Evolutionary conservation across 2,113 vertebrate species (phyloP).

Genomic region (Amazona vittata): DNA sequence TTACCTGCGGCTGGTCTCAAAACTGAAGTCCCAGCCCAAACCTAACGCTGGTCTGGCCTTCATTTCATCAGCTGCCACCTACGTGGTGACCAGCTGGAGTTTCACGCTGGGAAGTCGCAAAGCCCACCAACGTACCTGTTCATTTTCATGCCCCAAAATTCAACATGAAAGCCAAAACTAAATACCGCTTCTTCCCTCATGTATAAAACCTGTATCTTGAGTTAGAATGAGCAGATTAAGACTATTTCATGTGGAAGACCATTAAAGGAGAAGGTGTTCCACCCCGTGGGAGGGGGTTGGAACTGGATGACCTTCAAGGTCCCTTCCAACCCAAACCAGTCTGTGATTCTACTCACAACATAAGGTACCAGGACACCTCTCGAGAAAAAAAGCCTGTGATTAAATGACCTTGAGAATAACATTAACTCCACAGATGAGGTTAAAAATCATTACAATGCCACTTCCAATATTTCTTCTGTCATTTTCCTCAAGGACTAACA

Average conservation of each 20-base stretch:
- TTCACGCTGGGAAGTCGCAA: neutral
- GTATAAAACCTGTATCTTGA: neutral
- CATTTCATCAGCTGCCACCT: neutral
- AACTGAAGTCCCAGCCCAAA: neutral
- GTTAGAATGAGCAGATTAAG: neutral
- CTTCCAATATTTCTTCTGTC: neutral
- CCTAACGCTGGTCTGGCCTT: rapidly evolving
- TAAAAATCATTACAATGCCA: neutral
- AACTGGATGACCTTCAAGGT: neutral
- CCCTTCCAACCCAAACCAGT: neutral
- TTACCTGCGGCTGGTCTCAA: neutral
- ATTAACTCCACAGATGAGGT: neutral
- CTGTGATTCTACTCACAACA: neutral
- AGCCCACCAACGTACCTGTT: neutral
- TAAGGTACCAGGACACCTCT: neutral
- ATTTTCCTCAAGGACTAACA: neutral
- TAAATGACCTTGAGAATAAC: neutral
- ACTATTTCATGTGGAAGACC: neutral
- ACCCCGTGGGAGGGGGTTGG: neutral
- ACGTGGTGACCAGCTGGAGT: neutral
- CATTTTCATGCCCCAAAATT: neutral
- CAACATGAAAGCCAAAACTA: neutral
- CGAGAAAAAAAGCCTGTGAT: neutral
- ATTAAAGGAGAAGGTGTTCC: neutral
- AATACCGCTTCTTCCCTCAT: neutral